phyloP scores from a whole-genome alignment of 92 coral and sea anemone genomes.

The Pocillopora grandis region DNA sequence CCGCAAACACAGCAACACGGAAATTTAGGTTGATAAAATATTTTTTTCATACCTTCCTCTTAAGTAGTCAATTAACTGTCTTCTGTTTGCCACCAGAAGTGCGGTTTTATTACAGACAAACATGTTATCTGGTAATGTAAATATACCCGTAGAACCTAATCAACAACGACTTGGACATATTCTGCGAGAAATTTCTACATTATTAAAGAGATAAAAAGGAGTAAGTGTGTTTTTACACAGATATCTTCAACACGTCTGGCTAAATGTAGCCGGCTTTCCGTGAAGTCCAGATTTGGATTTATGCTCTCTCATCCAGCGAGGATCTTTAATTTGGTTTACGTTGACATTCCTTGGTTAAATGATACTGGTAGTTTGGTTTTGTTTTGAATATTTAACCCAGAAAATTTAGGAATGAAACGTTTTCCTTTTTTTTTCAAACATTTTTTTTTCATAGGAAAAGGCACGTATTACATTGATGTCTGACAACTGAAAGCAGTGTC shows the following conservation, averaged over 20 bases:
- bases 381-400: slow-evolving; percentile 6
- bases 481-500: background rate
- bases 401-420: background rate
- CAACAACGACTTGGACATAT: background rate
- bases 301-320: too few species aligned
- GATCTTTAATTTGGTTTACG: background rate
- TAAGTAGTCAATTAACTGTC: background rate
- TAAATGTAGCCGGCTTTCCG: background rate
- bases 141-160: background rate
- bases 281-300: background rate
- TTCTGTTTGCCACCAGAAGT: slow-evolving; percentile 26
- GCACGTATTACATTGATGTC: background rate
- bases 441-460: slow-evolving; percentile 1
- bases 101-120: slow-evolving; percentile 24
- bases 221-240: background rate
- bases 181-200: background rate
- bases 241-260: background rate
- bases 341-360: slow-evolving; percentile 4
- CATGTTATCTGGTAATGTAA: background rate
- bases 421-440: background rate
- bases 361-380: slow-evolving; percentile 3
- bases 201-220: background rate
- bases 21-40: background rate
- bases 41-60: background rate
- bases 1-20: background rate